Evolutionary conservation across 2,113 vertebrate species (phyloP).

Genomic region (Pollachius pollachius): DNA sequence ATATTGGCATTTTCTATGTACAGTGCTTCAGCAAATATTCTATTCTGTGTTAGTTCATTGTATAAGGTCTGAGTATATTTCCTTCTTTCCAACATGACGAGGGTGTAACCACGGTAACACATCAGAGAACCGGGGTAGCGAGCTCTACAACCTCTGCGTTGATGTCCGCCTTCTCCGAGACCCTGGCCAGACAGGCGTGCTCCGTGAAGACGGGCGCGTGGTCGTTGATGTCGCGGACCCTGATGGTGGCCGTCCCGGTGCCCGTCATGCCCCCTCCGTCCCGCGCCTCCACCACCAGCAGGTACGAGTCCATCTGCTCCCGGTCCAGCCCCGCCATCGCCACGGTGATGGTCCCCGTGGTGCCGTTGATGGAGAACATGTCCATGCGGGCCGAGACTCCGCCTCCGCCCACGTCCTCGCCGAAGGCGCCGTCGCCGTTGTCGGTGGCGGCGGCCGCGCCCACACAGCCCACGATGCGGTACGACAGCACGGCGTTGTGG

Average conservation of each 20-base stretch:
- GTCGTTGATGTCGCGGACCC: constrained; percentile 81
- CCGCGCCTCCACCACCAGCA: constrained; percentile 82
- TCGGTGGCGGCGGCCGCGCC: constrained; percentile 46
- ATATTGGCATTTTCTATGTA: too few relatives aligned
- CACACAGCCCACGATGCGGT: constrained; percentile 77
- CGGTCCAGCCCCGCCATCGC: constrained; percentile 76
- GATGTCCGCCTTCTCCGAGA: constrained; percentile 77
- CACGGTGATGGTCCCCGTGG: constrained; percentile 78
- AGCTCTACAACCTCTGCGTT: constrained; percentile 66
- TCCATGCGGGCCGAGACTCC: constrained; percentile 58
- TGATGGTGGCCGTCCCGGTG: constrained; percentile 82
- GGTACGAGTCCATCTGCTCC: constrained; percentile 77
- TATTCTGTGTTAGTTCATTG: too few relatives aligned
- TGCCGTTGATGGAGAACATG: constrained; percentile 79
- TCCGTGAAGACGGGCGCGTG: constrained; percentile 78
- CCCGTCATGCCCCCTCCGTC: constrained; percentile 84
- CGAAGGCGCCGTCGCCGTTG: constrained; percentile 36
- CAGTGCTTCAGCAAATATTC: too few relatives aligned
- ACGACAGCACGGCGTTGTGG: constrained; percentile 82
- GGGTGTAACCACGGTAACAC: too few relatives aligned
- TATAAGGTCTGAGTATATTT: too few relatives aligned
- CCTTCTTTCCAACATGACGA: too few relatives aligned
- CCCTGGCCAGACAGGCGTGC: constrained; percentile 65
- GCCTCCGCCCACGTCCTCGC: constrained; percentile 31
- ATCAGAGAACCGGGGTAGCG: too few relatives aligned